Evolutionary conservation across 2,113 vertebrate genomes (phyloP).

Genomic region (Anarhynchus alexandrinus): DNA sequence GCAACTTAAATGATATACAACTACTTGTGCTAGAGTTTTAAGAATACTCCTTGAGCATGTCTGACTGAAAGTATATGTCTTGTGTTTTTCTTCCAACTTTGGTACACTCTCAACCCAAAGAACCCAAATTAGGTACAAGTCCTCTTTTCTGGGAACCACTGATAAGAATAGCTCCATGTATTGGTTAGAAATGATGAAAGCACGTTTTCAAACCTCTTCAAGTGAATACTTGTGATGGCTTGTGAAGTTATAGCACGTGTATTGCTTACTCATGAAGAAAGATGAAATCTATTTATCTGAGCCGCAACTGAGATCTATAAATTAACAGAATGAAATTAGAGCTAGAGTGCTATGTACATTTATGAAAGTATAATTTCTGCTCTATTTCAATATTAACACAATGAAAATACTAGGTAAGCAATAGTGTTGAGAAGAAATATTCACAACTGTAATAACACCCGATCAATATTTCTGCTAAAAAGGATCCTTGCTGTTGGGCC

Average conservation of each 20-base stretch:
- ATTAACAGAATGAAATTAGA: neutral
- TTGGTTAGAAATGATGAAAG: neutral
- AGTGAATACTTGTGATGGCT: neutral
- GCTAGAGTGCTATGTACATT: neutral
- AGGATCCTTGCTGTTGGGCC: neutral
- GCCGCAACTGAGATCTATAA: neutral
- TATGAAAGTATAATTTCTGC: neutral
- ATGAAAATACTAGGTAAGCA: neutral
- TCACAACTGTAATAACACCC: neutral
- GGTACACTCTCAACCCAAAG: neutral
- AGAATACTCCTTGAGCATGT: neutral
- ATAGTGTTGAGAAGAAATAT: neutral
- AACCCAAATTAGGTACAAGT: neutral
- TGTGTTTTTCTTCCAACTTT: neutral
- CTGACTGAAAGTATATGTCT: neutral
- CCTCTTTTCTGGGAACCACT: neutral
- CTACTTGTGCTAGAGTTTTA: neutral
- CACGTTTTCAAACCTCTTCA: neutral
- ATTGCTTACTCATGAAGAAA: neutral
- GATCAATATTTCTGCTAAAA: neutral
- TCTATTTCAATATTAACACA: neutral
- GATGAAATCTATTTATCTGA: neutral
- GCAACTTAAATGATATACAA: neutral
- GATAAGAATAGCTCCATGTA: neutral
- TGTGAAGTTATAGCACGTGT: neutral